Percentiles rank a stretch among this genome's conserved stretches.
Conservation (phyloP, 1,140 invertebrate species). For the Diorhabda sublineata region DNA sequence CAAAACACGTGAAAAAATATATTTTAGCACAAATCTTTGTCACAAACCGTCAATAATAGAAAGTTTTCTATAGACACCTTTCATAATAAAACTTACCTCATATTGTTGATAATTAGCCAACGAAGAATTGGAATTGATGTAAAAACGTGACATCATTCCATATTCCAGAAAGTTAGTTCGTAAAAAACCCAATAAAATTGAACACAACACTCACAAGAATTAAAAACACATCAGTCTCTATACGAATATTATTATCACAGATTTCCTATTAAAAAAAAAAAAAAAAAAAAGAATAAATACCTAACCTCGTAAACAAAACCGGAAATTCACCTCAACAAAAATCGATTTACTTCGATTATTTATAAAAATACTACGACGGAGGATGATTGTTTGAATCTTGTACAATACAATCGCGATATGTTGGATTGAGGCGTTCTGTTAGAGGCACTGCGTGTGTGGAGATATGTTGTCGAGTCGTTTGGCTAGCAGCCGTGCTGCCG, state of each 20-base stretch:
- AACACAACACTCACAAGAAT: conserved; percentile 5
- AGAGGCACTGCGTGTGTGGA: conserved; percentile 43
- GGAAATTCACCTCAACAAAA: not conserved
- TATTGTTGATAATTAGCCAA: conserved; percentile 46
- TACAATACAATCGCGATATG: conserved; percentile 20
- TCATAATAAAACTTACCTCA: conserved; percentile 38
- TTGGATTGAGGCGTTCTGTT: conserved; percentile 36
- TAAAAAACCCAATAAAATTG: not conserved
- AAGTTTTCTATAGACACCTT: not conserved
- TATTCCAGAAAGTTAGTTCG: conserved; percentile 26
- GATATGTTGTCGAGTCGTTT: conserved; percentile 36
- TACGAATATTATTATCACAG: conserved; percentile 6
- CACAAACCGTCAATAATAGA: too few species aligned
- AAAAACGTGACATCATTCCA: conserved; percentile 47
- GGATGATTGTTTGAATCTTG: not conserved
- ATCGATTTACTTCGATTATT: too few species aligned
- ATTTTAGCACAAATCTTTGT: too few species aligned
- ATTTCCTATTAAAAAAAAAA: not conserved
- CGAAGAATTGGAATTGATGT: conserved; percentile 44
- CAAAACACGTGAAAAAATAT: too few species aligned
- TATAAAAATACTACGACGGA: not conserved
- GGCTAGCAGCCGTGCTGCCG: conserved; percentile 35
- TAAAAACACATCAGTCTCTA: not conserved
- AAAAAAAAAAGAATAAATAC: not conserved
- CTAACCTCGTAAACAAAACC: not conserved